Base-by-base conservation (phyloP, 23 tunicate genomes). In the Clavelina lepadiformis region DNA sequence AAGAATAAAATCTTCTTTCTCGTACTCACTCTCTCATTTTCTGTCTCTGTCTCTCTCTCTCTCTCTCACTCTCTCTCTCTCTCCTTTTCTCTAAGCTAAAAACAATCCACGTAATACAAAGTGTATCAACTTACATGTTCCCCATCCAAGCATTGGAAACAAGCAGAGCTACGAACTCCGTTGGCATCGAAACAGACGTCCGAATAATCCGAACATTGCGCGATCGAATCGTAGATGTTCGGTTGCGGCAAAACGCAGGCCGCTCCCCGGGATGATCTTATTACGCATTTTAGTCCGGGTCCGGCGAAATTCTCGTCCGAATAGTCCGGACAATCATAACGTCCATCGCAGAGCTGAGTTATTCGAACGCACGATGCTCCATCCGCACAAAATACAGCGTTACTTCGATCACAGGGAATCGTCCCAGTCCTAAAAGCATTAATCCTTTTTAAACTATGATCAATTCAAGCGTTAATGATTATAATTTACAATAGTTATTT, bases 131-230 rank as follows among this genome's bases (percentile, higher is more conserved):
- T 36, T 27, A 81, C 93, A 51, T 84, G 73, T 41, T 69, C 46
- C 23, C 56, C 61, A 44, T 84, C 78, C 34, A 84, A 15, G 69
- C 93, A 84, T 50, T 70, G 73, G 44, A 84, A 84, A 51, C 93
- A 84, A 32, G 31, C 46, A 7, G 41, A 22, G 3, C 62, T 84
- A 7, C 62, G 8, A 1, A 7, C 37, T 2, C 72, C 83, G 58
- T 61, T 32, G 31, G 31, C 1, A 29, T 67, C 93, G 33, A 68
- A 76, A 63, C 93, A 84, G 58, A 78, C 0, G 28, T 84, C 93
- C 6, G 33, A 73, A 19, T 67, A 47, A 35, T 69, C 29, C 18
- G 34, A 57, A 53, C 93, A 84, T 28, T 76, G 78, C 7, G 67
- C 51, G 3, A 26, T 36, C 25, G 41, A 51, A 36, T 76, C 83